These are phyloP conservation scores for Acrobasis repandana DNA, from an alignment of 2,888 invertebrate genomes.

Conservation along the genomic window DNA sequence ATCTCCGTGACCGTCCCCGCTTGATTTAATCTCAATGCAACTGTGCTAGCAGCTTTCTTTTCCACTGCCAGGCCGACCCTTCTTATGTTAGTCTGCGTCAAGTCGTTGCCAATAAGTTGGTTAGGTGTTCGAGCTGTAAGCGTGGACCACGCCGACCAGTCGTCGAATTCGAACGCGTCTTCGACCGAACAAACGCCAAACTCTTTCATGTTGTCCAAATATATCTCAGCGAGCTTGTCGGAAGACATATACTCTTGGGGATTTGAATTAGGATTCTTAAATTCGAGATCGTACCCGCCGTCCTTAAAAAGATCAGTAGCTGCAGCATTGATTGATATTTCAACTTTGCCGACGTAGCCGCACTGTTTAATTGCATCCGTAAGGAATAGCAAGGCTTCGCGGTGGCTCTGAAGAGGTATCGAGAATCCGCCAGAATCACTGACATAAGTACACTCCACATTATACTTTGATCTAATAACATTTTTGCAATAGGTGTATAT, in stretches of 20 bases:
- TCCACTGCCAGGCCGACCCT: slow-evolving; percentile 95
- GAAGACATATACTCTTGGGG: slow-evolving; percentile 91
- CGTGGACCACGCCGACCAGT: slow-evolving; percentile 97
- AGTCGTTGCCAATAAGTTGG: slow-evolving; percentile 96
- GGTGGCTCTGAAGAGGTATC: slow-evolving; percentile 96
- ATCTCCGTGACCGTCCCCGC: slow-evolving; percentile 98
- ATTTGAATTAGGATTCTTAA: slow-evolving; percentile 96
- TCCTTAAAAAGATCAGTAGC: slow-evolving; percentile 97
- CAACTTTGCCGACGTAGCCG: slow-evolving; percentile 94
- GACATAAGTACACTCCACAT: slow-evolving; percentile 95
- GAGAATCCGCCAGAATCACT: slow-evolving; percentile 99
- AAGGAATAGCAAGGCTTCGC: slow-evolving; percentile 94
- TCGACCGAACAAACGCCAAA: slow-evolving; percentile 97
- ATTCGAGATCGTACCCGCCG: slow-evolving; percentile 96
- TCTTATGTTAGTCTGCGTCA: slow-evolving; percentile 95
- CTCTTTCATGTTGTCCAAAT: slow-evolving; percentile 93
- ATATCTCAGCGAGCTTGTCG: slow-evolving; percentile 92
- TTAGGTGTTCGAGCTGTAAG: slow-evolving; percentile 86
- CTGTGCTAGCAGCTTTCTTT: slow-evolving; percentile 96
- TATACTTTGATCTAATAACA: slow-evolving; percentile 94
- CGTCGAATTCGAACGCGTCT: slow-evolving; percentile 98
- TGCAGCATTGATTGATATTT: slow-evolving; percentile 98
- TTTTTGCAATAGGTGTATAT: slow-evolving; percentile 96
- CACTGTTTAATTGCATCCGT: slow-evolving; percentile 94
- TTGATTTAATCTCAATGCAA: slow-evolving; percentile 97